Base-by-base conservation (phyloP, 1,140 invertebrate species). In the Schlechtendalia chinensis region DNA sequence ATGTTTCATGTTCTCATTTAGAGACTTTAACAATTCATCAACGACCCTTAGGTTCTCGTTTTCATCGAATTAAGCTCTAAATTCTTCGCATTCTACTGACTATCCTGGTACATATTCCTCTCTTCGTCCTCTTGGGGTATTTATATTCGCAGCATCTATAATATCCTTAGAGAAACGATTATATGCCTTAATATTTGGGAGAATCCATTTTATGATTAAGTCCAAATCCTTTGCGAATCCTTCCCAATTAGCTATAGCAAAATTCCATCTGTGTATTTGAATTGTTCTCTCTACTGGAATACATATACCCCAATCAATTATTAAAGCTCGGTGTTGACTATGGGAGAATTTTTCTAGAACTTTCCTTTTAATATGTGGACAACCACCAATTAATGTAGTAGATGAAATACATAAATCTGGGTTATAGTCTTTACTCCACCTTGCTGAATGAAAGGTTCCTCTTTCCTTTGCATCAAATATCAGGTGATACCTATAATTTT, bases 331-430 rank as follows among this genome's bases (percentile, higher is more conserved):
- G 67, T 71, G 27, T 71, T 71, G 67, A 39, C 67, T 71, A 14
- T 71, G 67, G 50, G 67, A 32, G 24, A 71, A 27, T 10, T 71
- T 39, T 47, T 32, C 39, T 22, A 71, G 67, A 71, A 71, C 22
- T 39, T 39, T 71, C 17, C 67, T 45, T 45, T 39, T 71, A 53
- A 71, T 32, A 47, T 45, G 24, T 71, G 50, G 67, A 27, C 39
- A 53, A 8, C 50, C 39, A 53, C 22, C 67, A 39, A 17, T 22
- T 32, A 19, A 45, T 47, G 39, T 32, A 71, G 27, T 22, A 39
- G 67, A 71, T 32, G 32, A 45, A 71, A 39, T 47, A 71, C 67
- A 71, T 71, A 71, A 71, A 71, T 71, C 67, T 39, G 67, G 67
- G 67, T 71, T 71, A 71, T 71, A 71, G 39, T 71, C 32, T 32